These are phyloP conservation scores for Candoia aspera DNA, from an alignment of 2,113 vertebrate species.

Conservation along the genomic window DNA sequence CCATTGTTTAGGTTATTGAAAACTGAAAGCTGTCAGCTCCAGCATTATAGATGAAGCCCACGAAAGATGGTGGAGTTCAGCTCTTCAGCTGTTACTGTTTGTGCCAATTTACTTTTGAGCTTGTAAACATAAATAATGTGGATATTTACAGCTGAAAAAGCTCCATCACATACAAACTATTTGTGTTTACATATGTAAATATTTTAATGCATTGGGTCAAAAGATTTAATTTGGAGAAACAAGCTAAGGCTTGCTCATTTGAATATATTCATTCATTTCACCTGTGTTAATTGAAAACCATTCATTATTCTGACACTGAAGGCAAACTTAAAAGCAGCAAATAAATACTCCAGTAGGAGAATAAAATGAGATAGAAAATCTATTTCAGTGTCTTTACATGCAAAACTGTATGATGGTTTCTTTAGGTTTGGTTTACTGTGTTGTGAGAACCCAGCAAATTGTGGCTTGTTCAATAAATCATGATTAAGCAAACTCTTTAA, in stretches of 20 bases:
- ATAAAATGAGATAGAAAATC: neutral
- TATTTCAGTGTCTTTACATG: neutral
- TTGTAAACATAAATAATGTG: neutral
- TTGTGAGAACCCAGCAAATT: neutral
- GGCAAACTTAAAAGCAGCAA: neutral
- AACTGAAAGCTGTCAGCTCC: slow-evolving; percentile 57
- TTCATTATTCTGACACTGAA: slow-evolving; percentile 3
- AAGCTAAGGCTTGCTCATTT: neutral
- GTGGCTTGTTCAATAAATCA: neutral
- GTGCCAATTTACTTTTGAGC: slow-evolving; percentile 37
- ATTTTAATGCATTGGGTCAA: neutral
- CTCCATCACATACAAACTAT: neutral
- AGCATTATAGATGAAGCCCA: slow-evolving; percentile 35
- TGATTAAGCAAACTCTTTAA: neutral
- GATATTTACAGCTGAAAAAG: slow-evolving; percentile 12
- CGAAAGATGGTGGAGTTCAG: slow-evolving; percentile 15
- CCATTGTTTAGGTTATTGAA: slow-evolving; percentile 57
- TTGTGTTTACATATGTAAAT: neutral
- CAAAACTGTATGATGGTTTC: neutral
- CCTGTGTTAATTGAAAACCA: neutral
- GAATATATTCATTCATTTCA: slow-evolving; percentile 16
- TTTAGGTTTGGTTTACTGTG: neutral
- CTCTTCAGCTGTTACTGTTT: slow-evolving; percentile 39
- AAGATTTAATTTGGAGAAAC: slow-evolving; percentile 11
- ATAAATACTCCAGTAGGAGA: neutral